These are phyloP conservation scores for Thalassarche chlororhynchos DNA, from an alignment of 2,113 vertebrate genomes.

Conservation along the genomic window DNA sequence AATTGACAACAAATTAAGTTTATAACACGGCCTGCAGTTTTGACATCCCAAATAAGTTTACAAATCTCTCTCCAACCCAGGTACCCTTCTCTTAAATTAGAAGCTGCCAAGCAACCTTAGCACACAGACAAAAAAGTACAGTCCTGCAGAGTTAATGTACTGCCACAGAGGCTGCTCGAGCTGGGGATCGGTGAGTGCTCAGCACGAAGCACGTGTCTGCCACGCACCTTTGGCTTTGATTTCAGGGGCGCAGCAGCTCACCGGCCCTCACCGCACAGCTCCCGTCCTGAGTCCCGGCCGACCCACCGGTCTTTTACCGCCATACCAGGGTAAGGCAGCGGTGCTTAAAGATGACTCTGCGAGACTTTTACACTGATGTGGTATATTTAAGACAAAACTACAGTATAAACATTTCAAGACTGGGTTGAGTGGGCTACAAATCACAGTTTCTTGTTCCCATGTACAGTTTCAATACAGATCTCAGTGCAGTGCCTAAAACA, in stretches of 20 bases:
- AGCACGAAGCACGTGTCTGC: fast-evolving
- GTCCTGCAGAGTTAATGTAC: neutral
- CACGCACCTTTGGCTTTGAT: neutral
- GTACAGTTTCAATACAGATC: conserved; percentile 54
- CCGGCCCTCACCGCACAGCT: fast-evolving
- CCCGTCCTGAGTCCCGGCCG: fast-evolving
- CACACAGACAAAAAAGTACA: fast-evolving
- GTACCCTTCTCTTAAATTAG: neutral
- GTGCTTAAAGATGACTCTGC: neutral
- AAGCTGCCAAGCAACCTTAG: neutral
- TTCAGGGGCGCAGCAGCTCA: neutral
- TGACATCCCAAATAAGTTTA: neutral
- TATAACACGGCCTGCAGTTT: neutral
- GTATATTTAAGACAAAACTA: conserved; percentile 37
- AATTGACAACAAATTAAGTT: neutral
- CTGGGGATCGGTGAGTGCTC: fast-evolving
- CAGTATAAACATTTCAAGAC: neutral
- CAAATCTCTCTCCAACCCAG: neutral
- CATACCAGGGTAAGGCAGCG: fast-evolving
- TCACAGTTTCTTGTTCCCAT: conserved; percentile 50
- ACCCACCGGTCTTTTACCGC: neutral
- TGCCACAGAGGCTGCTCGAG: neutral
- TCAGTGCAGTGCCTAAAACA: conserved; percentile 54
- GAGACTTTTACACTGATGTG: neutral
- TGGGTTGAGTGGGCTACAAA: conserved; percentile 1